Conservation (phyloP, 2,113 vertebrate species). For the Laticauda laticaudata region DNA sequence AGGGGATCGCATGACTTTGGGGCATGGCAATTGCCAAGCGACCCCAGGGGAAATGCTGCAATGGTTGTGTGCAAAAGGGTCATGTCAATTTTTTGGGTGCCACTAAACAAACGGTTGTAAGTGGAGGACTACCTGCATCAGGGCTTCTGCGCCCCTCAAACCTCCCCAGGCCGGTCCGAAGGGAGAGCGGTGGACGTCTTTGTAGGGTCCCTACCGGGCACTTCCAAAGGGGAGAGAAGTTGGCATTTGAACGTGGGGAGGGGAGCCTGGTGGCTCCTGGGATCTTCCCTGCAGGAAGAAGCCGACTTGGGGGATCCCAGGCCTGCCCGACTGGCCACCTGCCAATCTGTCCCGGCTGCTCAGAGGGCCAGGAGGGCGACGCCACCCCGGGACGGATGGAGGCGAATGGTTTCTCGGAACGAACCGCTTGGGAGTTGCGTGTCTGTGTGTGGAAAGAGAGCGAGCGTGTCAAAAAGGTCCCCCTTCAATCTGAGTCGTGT, state of each 20-base stretch:
- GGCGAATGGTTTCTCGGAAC: too few species aligned
- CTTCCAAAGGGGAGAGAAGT: neutral
- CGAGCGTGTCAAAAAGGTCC: neutral
- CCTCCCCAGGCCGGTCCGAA: neutral
- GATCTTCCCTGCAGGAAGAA: neutral
- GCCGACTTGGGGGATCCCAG: neutral
- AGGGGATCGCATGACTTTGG: neutral
- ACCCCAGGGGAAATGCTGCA: accelerated
- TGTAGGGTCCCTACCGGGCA: too few species aligned
- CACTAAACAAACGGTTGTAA: neutral
- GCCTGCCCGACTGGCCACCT: too few species aligned
- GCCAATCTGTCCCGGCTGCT: too few species aligned
- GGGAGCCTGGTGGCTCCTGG: neutral
- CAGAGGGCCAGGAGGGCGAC: too few species aligned
- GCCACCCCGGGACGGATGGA: too few species aligned
- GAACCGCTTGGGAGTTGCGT: too few species aligned
- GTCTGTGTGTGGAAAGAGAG: neutral
- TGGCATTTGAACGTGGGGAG: too few species aligned
- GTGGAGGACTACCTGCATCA: neutral
- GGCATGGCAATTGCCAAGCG: neutral
- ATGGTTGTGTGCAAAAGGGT: neutral
- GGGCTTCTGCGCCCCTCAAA: neutral
- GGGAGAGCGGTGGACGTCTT: neutral
- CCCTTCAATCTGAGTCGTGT: neutral
- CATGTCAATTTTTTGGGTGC: neutral